Conservation (phyloP, 2,888 invertebrate species). For the Lamproptera curius region DNA sequence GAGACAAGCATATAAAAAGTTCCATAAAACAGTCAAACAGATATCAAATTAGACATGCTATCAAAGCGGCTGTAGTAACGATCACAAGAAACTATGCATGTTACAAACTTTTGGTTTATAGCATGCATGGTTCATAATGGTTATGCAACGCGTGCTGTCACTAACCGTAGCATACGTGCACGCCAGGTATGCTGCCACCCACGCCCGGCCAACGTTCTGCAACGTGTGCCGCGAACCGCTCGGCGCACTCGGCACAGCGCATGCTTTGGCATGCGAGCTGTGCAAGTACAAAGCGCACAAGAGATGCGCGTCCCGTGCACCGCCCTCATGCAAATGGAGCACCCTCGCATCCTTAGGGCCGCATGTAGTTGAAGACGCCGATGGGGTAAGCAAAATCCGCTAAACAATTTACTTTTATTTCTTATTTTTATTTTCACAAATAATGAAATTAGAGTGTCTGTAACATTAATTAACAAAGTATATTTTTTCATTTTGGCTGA, state of each 20-base stretch:
- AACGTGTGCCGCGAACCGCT: conserved; percentile 97
- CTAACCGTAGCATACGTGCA: too few species aligned
- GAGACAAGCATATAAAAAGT: too few species aligned
- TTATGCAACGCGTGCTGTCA: too few species aligned
- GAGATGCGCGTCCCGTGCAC: conserved; percentile 94
- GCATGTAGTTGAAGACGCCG: conserved; percentile 94
- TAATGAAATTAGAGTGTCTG: too few species aligned
- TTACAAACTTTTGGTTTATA: too few species aligned
- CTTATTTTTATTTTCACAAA: background rate
- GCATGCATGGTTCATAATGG: too few species aligned
- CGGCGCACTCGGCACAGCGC: conserved; percentile 92
- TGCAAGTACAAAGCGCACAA: conserved; percentile 99
- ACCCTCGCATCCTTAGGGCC: conserved; percentile 96
- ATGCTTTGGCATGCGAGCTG: conserved; percentile 97
- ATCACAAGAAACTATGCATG: too few species aligned
- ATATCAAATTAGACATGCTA: too few species aligned
- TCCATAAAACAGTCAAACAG: too few species aligned
- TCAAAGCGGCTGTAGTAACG: too few species aligned
- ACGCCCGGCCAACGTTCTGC: conserved; percentile 97
- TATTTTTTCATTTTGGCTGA: too few species aligned
- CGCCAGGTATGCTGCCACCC: conserved; percentile 93
- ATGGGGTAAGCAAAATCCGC: conserved; percentile 86
- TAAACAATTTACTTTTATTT: background rate
- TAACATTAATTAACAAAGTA: background rate
- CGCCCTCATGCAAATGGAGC: conserved; percentile 98